Evolutionary conservation across 2,888 invertebrate species (phyloP).

Genomic region (Dastarcus helophoroides): DNA sequence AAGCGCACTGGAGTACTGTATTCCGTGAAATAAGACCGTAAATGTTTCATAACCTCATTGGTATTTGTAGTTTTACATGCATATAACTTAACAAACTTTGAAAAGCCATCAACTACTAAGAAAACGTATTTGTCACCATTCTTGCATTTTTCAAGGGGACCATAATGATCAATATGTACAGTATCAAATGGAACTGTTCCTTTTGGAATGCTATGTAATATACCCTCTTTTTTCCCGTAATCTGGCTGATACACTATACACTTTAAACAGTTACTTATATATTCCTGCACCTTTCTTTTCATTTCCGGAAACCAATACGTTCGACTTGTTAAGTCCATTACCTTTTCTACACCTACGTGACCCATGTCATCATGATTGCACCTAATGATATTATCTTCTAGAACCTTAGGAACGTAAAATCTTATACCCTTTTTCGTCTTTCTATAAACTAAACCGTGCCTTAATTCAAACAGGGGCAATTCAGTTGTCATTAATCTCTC

Average conservation of each 20-base stretch:
- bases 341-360: slow-evolving; percentile 23
- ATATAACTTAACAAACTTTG: slow-evolving; percentile 20
- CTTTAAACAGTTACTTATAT: slow-evolving; percentile 21
- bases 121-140: slow-evolving; percentile 17
- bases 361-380: slow-evolving; percentile 18
- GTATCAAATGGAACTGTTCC: slow-evolving; percentile 19
- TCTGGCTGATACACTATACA: slow-evolving; percentile 18
- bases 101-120: slow-evolving; percentile 20
- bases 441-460: slow-evolving; percentile 17
- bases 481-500: slow-evolving; percentile 14
- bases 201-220: slow-evolving; percentile 20
- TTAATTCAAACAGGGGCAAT: slow-evolving; percentile 13
- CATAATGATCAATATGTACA: slow-evolving; percentile 23
- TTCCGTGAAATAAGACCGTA: slow-evolving; percentile 13
- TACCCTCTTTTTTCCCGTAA: slow-evolving; percentile 19
- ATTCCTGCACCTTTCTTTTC: slow-evolving; percentile 15
- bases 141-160: slow-evolving; percentile 15
- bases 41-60: slow-evolving; percentile 13
- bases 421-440: slow-evolving; percentile 11
- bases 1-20: slow-evolving; percentile 7
- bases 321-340: slow-evolving; percentile 16
- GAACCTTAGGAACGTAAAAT: slow-evolving; percentile 17
- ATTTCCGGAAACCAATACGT: slow-evolving; percentile 25
- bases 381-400: slow-evolving; percentile 12
- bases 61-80: slow-evolving; percentile 15